Base-by-base conservation (phyloP, 2,888 invertebrate genomes). In the Drosophila pegasa region DNA sequence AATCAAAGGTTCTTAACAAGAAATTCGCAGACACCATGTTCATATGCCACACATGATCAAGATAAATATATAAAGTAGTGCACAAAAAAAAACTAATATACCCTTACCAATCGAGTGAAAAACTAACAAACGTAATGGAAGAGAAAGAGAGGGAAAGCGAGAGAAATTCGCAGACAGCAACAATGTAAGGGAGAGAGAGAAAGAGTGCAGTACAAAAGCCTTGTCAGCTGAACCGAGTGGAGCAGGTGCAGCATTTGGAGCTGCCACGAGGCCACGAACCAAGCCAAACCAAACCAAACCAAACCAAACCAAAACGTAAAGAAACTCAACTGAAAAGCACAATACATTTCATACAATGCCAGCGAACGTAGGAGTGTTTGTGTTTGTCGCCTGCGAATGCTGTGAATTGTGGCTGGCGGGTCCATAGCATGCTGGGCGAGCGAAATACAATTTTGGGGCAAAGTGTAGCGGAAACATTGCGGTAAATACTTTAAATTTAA, bases 401-500 rank as follows among this genome's bases (percentile, higher is more conserved):
- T 66, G 65, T 57, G 62, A 66, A 65, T 65, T 69, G 78, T 63
- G 58, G 18, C 6, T 40, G 40, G 14, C 14, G 14, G 35, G 33
- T 22, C 27, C 54, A 33, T 22, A 54, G 22, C 54, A 33, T 22
- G 51, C 55, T 56, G 29, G 41, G 56, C 59, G 31, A 60, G 33
- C 40, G 69, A 62, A 82, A 82, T 76, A 78, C 88, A 82, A 74
- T 87, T 88, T 83, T 88, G 76, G 33, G 65, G 58, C 62, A 74
- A 79, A 83, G 88, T 86, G 86, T 75, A 82, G 88, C 77, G 71
- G 82, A 83, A 83, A 87, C 85, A 83, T 82, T 86, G 79, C 58
- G 76, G 69, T 71, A 85, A 83, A 88, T 88, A 79, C 75, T 86
- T 82, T 74, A 79, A 87, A 88, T 85, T 85, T 82, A 85, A 88